Base-by-base conservation (phyloP, 2,888 invertebrate genomes). In the Pelosia muscerda region DNA sequence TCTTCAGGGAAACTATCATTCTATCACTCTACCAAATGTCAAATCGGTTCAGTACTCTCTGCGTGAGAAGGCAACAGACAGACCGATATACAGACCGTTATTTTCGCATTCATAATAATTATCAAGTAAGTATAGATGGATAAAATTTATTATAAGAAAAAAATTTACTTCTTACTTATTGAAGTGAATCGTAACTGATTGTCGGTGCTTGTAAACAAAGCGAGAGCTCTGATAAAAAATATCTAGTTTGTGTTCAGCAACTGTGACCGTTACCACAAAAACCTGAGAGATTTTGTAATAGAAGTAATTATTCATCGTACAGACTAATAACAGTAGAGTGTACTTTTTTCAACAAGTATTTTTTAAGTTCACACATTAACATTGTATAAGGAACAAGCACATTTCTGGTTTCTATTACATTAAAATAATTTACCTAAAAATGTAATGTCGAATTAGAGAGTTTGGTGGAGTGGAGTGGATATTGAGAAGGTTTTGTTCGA, bases 241-340 rank as follows among this genome's bases (percentile, higher is more conserved):
- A 63, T 73, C 58, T 34, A 58, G 53, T 57, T 57, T 53, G 69
- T 73, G 79, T 69, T 76, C 73, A 75, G 57, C 65, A 66, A 77
- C 73, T 74, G 74, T 65, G 74, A 73, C 74, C 65, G 42, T 63
- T 67, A 68, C 72, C 71, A 72, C 65, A 78, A 78, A 69, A 73
- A 73, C 49, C 61, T 66, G 61, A 42, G 56, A 77, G 25, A 59
- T 53, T 76, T 77, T 71, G 66, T 66, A 65, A 67, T 63, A 71
- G 68, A 75, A 63, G 74, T 61, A 71, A 38, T 38, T 38, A 38
- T 38, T 15, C 38, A 38, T 38, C 13, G 38, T 15, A 15, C 38
- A 38, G 15, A 38, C 15, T 15, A 55, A 42, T 6, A 42, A 42
- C 6, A 19, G 0, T 19, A 19, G 6, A 19, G 6, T 6, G 19